Evolutionary conservation across 2,888 invertebrate species (phyloP).

Genomic region (Acleris literana): DNA sequence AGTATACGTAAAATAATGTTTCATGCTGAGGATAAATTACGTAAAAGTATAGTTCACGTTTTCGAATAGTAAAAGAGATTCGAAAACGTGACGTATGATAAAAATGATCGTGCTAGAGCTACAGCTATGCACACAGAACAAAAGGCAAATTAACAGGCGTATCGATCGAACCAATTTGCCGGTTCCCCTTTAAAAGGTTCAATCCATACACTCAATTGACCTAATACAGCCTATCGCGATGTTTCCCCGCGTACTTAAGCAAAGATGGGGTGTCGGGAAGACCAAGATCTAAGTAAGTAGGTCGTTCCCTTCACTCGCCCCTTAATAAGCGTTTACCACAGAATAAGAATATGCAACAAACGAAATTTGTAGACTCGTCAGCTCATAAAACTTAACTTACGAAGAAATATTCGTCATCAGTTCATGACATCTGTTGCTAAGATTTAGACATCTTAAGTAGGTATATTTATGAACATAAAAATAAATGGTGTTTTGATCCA

Average conservation of each 20-base stretch:
- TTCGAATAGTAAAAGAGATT: too few relatives aligned
- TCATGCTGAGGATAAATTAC: too few relatives aligned
- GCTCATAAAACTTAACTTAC: neutral
- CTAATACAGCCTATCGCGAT: slow-evolving; percentile 22
- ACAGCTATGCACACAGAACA: neutral
- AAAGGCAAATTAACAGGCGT: neutral
- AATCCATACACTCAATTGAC: slow-evolving; percentile 11
- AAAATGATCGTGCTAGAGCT: too few relatives aligned
- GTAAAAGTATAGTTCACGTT: too few relatives aligned
- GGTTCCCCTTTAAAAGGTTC: neutral
- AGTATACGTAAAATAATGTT: too few relatives aligned
- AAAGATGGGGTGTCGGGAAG: slow-evolving; percentile 27
- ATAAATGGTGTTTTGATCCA: neutral
- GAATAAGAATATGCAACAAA: slow-evolving; percentile 20
- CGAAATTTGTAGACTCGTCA: slow-evolving; percentile 18
- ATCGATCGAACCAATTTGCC: neutral
- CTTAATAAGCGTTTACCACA: slow-evolving; percentile 32
- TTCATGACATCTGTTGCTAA: too few relatives aligned
- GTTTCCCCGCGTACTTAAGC: slow-evolving; percentile 21
- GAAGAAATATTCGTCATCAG: neutral
- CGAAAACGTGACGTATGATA: too few relatives aligned
- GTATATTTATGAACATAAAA: too few relatives aligned
- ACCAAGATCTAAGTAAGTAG: slow-evolving; percentile 37
- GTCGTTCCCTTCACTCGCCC: slow-evolving; percentile 33
- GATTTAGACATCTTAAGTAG: too few relatives aligned